These are phyloP conservation scores for Lampris incognitus DNA, from an alignment of 2,113 vertebrate species.

Conservation along the genomic window DNA sequence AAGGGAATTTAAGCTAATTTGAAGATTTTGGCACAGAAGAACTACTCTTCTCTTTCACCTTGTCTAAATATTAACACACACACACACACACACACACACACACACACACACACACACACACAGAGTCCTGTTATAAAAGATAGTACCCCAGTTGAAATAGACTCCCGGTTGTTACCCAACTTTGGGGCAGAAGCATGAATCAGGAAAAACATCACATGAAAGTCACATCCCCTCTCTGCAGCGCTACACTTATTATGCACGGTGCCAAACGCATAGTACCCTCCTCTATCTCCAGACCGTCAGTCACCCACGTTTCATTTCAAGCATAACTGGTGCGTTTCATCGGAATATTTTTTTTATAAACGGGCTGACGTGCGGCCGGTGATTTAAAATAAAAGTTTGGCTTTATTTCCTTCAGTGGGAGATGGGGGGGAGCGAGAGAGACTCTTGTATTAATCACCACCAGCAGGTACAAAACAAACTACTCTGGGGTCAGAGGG, in stretches of 20 bases:
- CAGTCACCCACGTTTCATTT: constrained; percentile 52
- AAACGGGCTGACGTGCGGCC: too few species aligned
- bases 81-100: neutral
- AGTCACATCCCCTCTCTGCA: constrained; percentile 39
- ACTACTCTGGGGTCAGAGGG: constrained; percentile 25
- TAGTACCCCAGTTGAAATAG: neutral
- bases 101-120: neutral
- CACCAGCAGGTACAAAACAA: constrained; percentile 11
- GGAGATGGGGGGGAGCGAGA: constrained; percentile 25
- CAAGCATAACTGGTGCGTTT: constrained; percentile 30
- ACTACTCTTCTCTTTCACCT: too few species aligned
- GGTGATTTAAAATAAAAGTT: too few species aligned
- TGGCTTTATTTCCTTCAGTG: constrained; percentile 15
- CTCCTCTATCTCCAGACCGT: constrained; percentile 44
- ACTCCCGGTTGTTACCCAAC: constrained; percentile 5
- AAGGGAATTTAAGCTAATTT: too few species aligned
- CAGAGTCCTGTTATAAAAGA: constrained; percentile 22
- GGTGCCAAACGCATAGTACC: constrained; percentile 37
- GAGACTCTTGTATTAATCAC: too few species aligned
- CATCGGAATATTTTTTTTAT: constrained; percentile 53
- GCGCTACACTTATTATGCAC: constrained; percentile 23
- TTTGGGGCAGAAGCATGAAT: neutral
- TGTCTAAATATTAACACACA: too few species aligned
- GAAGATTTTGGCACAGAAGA: too few species aligned
- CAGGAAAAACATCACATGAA: constrained; percentile 59